phyloP scores from a whole-genome alignment of 2,113 vertebrate species.

The Cyphomyrus plagiostoma region DNA sequence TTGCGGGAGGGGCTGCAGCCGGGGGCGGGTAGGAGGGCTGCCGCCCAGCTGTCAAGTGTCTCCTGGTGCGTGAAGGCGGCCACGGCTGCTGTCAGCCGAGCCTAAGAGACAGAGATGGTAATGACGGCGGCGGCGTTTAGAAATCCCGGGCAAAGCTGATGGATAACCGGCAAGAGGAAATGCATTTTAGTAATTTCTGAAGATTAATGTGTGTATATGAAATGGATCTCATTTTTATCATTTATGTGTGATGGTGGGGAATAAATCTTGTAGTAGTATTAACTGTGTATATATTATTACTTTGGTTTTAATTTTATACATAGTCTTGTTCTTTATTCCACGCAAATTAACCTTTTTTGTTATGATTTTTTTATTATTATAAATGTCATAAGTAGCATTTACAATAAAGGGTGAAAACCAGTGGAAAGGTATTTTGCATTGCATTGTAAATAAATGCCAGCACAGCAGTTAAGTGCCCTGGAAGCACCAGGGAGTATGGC shows the following conservation, averaged over 20 bases:
- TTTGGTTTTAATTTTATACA: constrained; percentile 9
- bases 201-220: not conserved
- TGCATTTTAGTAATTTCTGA: not conserved
- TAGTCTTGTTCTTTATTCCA: not conserved
- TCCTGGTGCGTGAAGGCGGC: constrained; percentile 1
- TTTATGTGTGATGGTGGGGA: not conserved
- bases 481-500: not conserved
- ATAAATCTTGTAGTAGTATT: not conserved
- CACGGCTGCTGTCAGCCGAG: not conserved
- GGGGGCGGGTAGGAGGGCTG: not conserved
- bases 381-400: not conserved
- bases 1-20: not conserved
- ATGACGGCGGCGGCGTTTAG: not conserved
- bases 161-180: not conserved
- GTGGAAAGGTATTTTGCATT: not conserved
- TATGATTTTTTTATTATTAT: not conserved
- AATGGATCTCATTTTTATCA: constrained; percentile 1
- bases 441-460: not conserved
- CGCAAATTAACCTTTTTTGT: not conserved
- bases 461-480: not conserved
- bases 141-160: not conserved
- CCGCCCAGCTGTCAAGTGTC: not conserved
- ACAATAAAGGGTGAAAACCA: not conserved
- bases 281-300: constrained; percentile 10
- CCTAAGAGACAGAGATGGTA: not conserved